Conservation (phyloP, 2,888 invertebrate species). For the Cheilosia vernalis region DNA sequence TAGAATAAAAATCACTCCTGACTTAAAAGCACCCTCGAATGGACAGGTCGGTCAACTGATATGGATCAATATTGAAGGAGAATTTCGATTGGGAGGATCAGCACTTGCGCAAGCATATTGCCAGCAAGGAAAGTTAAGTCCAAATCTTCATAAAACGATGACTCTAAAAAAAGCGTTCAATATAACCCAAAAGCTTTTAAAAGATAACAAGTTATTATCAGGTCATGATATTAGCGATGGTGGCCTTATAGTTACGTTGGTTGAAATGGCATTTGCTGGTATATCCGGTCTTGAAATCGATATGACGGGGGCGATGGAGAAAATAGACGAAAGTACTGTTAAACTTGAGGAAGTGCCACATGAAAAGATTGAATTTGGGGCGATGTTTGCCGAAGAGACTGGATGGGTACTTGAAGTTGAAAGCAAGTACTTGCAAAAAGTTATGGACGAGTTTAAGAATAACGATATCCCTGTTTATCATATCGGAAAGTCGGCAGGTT, state of each 20-base stretch:
- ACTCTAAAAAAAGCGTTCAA: slow-evolving; percentile 90
- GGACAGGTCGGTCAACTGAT: slow-evolving; percentile 88
- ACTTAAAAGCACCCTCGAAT: slow-evolving; percentile 88
- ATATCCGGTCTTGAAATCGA: slow-evolving; percentile 90
- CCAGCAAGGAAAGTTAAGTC: slow-evolving; percentile 91
- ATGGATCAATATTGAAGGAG: slow-evolving; percentile 91
- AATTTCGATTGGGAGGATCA: slow-evolving; percentile 93
- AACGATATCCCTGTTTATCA: slow-evolving; percentile 86
- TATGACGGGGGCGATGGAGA: slow-evolving; percentile 84
- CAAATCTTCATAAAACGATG: slow-evolving; percentile 90
- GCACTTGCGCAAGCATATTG: slow-evolving; percentile 95
- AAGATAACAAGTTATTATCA: slow-evolving; percentile 85
- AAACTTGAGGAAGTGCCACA: slow-evolving; percentile 78
- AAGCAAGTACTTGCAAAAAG: slow-evolving; percentile 85
- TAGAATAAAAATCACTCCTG: slow-evolving; percentile 93
- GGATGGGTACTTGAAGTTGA: slow-evolving; percentile 93
- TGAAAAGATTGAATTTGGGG: slow-evolving; percentile 85
- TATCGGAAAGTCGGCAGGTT: slow-evolving; percentile 88
- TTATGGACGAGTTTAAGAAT: slow-evolving; percentile 86
- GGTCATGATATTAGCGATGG: slow-evolving; percentile 99
- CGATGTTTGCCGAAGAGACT: slow-evolving; percentile 93
- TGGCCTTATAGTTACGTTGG: slow-evolving; percentile 93
- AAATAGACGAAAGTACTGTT: slow-evolving; percentile 71
- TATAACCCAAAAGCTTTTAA: slow-evolving; percentile 92
- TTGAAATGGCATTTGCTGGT: slow-evolving; percentile 99